Conservation (phyloP, 2,113 vertebrate genomes). For the Genyomyrus donnyi region DNA sequence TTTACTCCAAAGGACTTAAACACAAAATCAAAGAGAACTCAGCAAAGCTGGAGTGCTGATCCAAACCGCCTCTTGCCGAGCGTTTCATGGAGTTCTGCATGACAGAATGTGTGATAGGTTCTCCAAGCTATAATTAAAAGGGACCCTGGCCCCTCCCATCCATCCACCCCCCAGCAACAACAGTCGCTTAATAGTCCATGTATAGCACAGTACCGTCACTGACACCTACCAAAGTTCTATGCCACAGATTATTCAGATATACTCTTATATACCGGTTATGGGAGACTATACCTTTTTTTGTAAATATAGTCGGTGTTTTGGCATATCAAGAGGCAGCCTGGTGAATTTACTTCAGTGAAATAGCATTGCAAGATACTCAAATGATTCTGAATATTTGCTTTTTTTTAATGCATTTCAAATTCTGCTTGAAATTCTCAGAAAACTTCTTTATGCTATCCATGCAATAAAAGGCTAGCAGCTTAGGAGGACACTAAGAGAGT, state of each 20-base stretch:
- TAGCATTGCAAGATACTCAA: background rate
- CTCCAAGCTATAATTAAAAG: background rate
- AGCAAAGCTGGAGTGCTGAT: background rate
- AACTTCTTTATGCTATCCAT: background rate
- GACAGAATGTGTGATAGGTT: background rate
- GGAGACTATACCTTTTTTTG: background rate
- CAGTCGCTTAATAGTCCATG: background rate
- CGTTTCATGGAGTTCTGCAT: background rate
- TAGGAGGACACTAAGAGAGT: background rate
- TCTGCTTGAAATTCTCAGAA: background rate
- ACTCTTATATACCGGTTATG: background rate
- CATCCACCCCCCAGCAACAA: background rate
- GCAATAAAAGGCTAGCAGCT: background rate
- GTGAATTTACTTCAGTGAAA: background rate
- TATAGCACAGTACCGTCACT: background rate
- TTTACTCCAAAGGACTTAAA: background rate
- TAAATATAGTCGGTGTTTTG: background rate
- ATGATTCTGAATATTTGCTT: background rate
- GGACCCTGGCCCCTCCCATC: background rate
- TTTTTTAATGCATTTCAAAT: background rate
- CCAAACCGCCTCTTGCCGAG: background rate
- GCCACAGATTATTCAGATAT: background rate
- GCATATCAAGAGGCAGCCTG: background rate
- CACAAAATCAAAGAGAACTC: background rate
- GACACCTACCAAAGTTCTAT: background rate